phyloP scores from a whole-genome alignment of 2,797 vertebrate genomes.

The Poecilia wingei region DNA sequence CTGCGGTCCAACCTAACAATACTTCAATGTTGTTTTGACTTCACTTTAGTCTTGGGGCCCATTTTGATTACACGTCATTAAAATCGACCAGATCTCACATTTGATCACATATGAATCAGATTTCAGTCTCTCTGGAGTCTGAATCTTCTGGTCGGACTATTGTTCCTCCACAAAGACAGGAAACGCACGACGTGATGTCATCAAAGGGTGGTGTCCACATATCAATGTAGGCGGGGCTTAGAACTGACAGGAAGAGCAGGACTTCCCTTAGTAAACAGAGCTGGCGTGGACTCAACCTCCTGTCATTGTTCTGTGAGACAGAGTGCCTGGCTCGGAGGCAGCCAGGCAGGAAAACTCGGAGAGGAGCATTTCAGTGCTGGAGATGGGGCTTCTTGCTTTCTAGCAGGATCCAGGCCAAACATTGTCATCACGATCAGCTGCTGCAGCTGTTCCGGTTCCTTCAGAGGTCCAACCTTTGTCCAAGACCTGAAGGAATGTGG shows the following conservation, averaged over 20 bases:
- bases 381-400: background rate
- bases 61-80: no score
- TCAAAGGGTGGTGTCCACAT: slow-evolving; percentile 5
- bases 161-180: slow-evolving; percentile 60
- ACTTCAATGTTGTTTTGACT: background rate
- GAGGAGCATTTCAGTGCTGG: background rate
- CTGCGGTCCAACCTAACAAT: background rate
- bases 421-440: background rate
- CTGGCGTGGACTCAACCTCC: slow-evolving; percentile 50
- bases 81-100: background rate
- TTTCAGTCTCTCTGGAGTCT: background rate
- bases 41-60: background rate
- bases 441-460: slow-evolving; percentile 2
- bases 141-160: slow-evolving; percentile 4
- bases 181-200: slow-evolving; percentile 49
- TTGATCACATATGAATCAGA: no score
- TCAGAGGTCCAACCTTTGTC: background rate
- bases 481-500: background rate
- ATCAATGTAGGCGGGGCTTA: slow-evolving; percentile 18
- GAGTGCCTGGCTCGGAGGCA: slow-evolving; percentile 14
- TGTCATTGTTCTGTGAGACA: slow-evolving; percentile 70
- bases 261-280: slow-evolving; percentile 76
- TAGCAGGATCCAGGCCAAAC: background rate
- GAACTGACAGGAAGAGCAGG: slow-evolving; percentile 54
- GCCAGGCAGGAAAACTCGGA: slow-evolving; percentile 2